A percentile compares a stretch with the other conserved stretches of the same genome.
Conservation (phyloP, 2,113 vertebrate genomes). For the Hylia prasina region DNA sequence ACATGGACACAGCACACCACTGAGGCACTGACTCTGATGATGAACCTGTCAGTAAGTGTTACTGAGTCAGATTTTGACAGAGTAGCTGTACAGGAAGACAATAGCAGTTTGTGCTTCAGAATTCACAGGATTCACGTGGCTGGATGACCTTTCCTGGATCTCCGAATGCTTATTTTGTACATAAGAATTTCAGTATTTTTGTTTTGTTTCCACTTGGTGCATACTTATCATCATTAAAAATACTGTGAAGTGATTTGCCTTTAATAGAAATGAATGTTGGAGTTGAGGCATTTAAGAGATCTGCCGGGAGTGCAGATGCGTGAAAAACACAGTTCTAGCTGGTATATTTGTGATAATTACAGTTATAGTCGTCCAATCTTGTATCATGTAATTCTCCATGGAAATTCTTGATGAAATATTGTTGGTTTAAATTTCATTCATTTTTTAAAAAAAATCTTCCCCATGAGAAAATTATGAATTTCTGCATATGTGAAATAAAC, state of each 20-base stretch:
- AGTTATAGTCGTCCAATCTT: not conserved
- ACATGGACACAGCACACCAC: rapidly evolving
- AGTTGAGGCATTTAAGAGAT: not conserved
- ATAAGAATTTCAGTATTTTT: not conserved
- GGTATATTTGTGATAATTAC: not conserved
- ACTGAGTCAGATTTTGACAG: not conserved
- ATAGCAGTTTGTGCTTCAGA: not conserved
- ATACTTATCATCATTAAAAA: not conserved
- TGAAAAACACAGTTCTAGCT: not conserved
- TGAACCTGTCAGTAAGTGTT: not conserved
- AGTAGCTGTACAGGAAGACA: not conserved
- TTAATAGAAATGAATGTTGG: not conserved
- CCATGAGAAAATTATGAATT: not conserved
- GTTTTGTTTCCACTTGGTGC: not conserved
- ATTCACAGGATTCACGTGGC: not conserved
- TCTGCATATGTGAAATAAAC: not conserved
- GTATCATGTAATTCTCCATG: not conserved
- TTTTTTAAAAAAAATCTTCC: not conserved
- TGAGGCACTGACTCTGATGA: not conserved
- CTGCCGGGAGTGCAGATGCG: not conserved
- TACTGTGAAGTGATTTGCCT: not conserved
- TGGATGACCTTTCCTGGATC: not conserved
- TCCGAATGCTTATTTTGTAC: not conserved
- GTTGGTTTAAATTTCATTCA: not conserved
- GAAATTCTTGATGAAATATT: not conserved